Evolutionary conservation across 2,113 vertebrate species (phyloP), one percentile per base, ranked within the genome.

Genomic region (Lates calcarifer): DNA sequence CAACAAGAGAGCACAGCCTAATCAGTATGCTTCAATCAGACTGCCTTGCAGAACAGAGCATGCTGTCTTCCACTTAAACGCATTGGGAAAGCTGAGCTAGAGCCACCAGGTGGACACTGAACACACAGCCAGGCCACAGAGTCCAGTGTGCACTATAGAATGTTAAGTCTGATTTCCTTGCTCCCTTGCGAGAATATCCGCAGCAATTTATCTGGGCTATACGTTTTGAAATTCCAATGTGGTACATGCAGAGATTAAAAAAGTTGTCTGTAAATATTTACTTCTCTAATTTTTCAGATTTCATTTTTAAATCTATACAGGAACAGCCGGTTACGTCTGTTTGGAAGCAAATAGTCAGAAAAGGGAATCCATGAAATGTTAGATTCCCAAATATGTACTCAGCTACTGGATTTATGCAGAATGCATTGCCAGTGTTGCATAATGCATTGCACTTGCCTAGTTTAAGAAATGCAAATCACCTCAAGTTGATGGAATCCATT

Each of bases 401-500:
- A 83, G 66, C 51, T 63, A 15, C 43, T 72, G 74, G 87, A 87
- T 87, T 87, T 87, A 91, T 92, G 81, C 88, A 87, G 87, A 87
- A 81, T 60, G 75, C 79, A 80, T 78, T 80, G 79, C 75, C n/a
- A 17, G 35, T 53, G 76, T 66, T 91, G 88, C 90, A 93, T 93
- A 88, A 93, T 92, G 91, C 87, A 92, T 89, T 24, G 58, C 20
- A 5, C 69, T 82, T 68, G 81, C 63, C 88, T 83, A 82, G 84
- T 89, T 92, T 89, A 87, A 90, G 83, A 89, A 88, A 93, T 93
- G 90, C 89, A 92, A 93, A 93, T 94, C 60, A 82, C 49, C 81
- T 68, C 78, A 64, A 88, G 82, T 85, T 92, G 90, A 91, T 80
- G 86, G 81, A 91, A 87, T 87, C 84, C 84, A 89, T 85, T 90